Conservation (phyloP, 2,888 invertebrate genomes). For the Rotaria sp. region DNA sequence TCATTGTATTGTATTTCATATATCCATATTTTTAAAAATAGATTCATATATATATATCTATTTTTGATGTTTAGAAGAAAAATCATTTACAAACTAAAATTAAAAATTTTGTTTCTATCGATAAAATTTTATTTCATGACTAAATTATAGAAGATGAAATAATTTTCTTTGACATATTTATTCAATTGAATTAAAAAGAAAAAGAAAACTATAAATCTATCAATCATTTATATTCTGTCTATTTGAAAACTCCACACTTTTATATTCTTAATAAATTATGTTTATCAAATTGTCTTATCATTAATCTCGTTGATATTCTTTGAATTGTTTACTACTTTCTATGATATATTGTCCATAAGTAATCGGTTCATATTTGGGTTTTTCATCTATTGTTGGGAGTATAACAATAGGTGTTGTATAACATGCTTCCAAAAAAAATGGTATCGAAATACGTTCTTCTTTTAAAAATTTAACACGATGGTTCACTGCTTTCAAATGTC, state of each 20-base stretch:
- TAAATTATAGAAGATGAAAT: too few relatives aligned
- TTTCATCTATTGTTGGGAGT: background rate
- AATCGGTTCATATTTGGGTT: background rate
- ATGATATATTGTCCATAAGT: slow-evolving; percentile 10
- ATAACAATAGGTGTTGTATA: background rate
- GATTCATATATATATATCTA: too few relatives aligned
- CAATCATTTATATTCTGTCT: background rate
- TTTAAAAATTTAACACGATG: slow-evolving; percentile 31
- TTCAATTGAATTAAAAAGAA: background rate
- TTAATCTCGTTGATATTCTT: background rate
- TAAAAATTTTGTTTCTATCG: too few relatives aligned
- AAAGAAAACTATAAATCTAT: background rate
- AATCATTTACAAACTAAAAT: too few relatives aligned
- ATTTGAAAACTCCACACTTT: background rate
- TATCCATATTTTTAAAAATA: too few relatives aligned
- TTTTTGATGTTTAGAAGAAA: too few relatives aligned
- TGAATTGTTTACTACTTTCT: slow-evolving; percentile 1
- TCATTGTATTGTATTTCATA: too few relatives aligned
- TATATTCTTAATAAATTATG: background rate
- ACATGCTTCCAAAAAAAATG: background rate
- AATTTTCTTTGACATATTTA: background rate
- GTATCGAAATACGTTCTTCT: background rate
- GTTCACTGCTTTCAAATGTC: background rate
- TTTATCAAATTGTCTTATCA: background rate
- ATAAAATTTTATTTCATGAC: too few relatives aligned